Evolutionary conservation across 2,113 vertebrate genomes (phyloP).

Genomic region (Oostethus manadensis): DNA sequence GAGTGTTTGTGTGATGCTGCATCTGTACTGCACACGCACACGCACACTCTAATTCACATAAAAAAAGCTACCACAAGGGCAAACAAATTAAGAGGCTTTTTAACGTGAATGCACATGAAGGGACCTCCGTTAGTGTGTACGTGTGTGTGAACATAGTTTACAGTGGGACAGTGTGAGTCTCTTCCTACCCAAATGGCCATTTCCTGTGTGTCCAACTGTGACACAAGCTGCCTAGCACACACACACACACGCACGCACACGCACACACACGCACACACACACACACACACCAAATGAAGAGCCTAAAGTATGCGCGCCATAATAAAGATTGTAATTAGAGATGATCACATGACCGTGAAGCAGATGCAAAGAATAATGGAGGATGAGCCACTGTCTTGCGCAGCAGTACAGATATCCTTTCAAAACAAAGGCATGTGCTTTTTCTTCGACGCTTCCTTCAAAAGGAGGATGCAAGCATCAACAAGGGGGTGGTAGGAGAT

Average conservation of each 20-base stretch:
- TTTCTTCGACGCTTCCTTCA: too few relatives aligned
- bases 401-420: too few relatives aligned
- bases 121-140: background rate
- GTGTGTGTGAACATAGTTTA: background rate
- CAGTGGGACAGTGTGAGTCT: background rate
- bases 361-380: too few relatives aligned
- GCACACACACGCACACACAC: background rate
- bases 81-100: background rate
- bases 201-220: constrained; percentile 6
- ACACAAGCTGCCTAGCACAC: background rate
- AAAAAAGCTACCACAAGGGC: background rate
- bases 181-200: background rate
- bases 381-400: too few relatives aligned
- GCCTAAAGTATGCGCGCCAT: background rate
- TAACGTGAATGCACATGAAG: background rate
- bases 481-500: too few relatives aligned
- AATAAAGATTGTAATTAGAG: too few relatives aligned
- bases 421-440: too few relatives aligned
- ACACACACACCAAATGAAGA: background rate
- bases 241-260: background rate
- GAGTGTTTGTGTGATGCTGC: constrained; percentile 41
- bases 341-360: too few relatives aligned
- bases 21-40: background rate
- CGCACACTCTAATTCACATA: background rate
- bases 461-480: too few relatives aligned